Base-by-base conservation (phyloP, 2,113 vertebrate genomes). In the Archilochus colubris region DNA sequence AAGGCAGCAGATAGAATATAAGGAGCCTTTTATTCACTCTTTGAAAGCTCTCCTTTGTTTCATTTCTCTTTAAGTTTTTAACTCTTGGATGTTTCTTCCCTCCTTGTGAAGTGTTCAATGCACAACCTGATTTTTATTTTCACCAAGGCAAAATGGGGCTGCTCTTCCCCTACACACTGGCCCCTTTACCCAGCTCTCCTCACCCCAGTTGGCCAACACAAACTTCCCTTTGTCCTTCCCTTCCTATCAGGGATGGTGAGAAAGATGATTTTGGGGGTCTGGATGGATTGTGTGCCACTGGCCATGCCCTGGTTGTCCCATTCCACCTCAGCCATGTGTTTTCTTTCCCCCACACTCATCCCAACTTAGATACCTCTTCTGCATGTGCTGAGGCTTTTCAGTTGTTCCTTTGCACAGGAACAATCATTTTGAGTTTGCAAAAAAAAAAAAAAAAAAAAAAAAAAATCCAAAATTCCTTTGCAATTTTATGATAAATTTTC, bases 21-120 rank as follows among this genome's bases (percentile, higher is more conserved):
- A 89, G 51, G 63, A 89, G 50, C 31, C 48, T 88, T 95, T 91
- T 72, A 88, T 91, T 74, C 51, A 38, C 1, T 4, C 4, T 36
- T 88, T 86, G 76, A 86, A 95, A 88, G 54, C n/a, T 69, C 85
- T 86, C 21, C 64, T 88, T 80, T 92, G 82, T 93, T 89, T 77
- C 5, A 1, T 87, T 86, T 30, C 66, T 62, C 58, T 89, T 57
- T n/a, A 28, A 68, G 27, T 57, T 86, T 77, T 77, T 64, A 91
- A 59, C 67, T 62, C 22, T n/a, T 22, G 18, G 25, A 1, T 1
- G 0, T 48, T 66, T 30, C 61, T 86, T 69, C 59, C 55, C 20
- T 72, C 10, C 44, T 59, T 87, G 74, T 17, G 43, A 70, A 86
- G 72, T 6, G n/a, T 36, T 82, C 58, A 43, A 82, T 8, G 38